phyloP scores from a whole-genome alignment of 2,797 vertebrate species.

The Sphaeramia orbicularis region DNA sequence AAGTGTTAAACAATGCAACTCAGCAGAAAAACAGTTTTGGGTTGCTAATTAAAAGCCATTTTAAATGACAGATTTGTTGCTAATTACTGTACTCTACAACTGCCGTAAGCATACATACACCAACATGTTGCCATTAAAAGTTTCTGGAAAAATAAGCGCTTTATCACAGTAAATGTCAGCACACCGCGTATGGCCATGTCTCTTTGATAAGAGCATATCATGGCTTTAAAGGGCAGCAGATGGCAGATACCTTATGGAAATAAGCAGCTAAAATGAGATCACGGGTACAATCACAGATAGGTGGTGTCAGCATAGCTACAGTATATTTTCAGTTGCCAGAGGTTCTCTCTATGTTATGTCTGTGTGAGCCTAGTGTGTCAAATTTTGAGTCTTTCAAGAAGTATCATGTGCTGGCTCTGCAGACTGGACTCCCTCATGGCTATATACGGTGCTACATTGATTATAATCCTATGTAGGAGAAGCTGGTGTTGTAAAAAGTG shows the following conservation, averaged over 20 bases:
- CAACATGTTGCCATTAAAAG: slow-evolving; percentile 28
- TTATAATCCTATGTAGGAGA: slow-evolving; percentile 29
- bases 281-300: slow-evolving; percentile 3
- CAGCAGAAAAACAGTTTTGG: slow-evolving; percentile 35
- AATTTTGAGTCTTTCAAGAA: slow-evolving; percentile 56
- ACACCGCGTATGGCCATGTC: not conserved
- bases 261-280: slow-evolving; percentile 23
- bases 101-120: slow-evolving; percentile 20
- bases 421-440: slow-evolving; percentile 22
- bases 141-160: slow-evolving; percentile 7
- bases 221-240: slow-evolving; percentile 19
- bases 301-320: not conserved
- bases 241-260: slow-evolving; percentile 21
- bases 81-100: slow-evolving; percentile 30
- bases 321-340: slow-evolving; percentile 20
- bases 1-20: slow-evolving; percentile 45
- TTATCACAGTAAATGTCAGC: slow-evolving; percentile 19
- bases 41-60: slow-evolving; percentile 64
- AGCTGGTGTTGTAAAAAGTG: slow-evolving; percentile 13
- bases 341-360: slow-evolving; percentile 14
- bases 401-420: slow-evolving; percentile 17
- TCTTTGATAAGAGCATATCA: slow-evolving; percentile 21
- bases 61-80: slow-evolving; percentile 54
- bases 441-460: slow-evolving; percentile 52
- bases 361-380: slow-evolving; percentile 21